phyloP scores from a whole-genome alignment of 2,888 invertebrate genomes.

The Microchrysa polita region DNA sequence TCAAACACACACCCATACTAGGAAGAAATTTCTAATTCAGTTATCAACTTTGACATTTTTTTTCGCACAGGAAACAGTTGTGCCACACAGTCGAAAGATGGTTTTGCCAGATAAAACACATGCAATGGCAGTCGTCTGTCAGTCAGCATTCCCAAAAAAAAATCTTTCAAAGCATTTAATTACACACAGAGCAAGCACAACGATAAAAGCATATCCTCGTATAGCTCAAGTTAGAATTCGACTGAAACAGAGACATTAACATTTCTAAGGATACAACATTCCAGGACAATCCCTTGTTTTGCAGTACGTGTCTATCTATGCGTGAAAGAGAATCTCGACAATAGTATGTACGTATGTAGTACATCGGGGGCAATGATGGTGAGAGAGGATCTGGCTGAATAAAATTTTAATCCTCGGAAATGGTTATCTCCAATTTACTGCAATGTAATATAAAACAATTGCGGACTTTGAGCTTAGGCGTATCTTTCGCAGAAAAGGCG shows the following conservation, averaged over 20 bases:
- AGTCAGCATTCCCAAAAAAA: conserved; percentile 17
- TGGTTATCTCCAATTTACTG: conserved; percentile 42
- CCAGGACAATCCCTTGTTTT: not conserved
- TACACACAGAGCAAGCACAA: conserved; percentile 14
- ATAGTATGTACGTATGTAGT: not conserved
- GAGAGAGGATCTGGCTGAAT: conserved; percentile 18
- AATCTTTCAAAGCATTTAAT: conserved; percentile 19
- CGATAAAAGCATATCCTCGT: conserved; percentile 18
- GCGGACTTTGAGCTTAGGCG: conserved; percentile 20
- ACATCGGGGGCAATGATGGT: not conserved
- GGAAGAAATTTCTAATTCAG: conserved; percentile 18
- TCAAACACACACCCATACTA: not conserved
- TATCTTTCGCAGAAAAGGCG: not conserved
- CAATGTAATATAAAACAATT: conserved; percentile 39
- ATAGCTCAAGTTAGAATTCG: not conserved
- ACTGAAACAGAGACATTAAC: conserved; percentile 27
- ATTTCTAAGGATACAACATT: conserved; percentile 18
- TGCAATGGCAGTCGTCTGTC: not conserved
- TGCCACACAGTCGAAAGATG: not conserved
- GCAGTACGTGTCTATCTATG: no score
- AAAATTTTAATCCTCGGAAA: conserved; percentile 37
- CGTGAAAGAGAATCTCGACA: not conserved
- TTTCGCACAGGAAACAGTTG: conserved; percentile 7
- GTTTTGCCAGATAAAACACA: conserved; percentile 11
- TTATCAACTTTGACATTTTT: conserved; percentile 18